Percentiles rank a stretch among this genome's conserved stretches.
Conservation (phyloP, 35 echinoderm and acorn worm species). For the Anneissia japonica region DNA sequence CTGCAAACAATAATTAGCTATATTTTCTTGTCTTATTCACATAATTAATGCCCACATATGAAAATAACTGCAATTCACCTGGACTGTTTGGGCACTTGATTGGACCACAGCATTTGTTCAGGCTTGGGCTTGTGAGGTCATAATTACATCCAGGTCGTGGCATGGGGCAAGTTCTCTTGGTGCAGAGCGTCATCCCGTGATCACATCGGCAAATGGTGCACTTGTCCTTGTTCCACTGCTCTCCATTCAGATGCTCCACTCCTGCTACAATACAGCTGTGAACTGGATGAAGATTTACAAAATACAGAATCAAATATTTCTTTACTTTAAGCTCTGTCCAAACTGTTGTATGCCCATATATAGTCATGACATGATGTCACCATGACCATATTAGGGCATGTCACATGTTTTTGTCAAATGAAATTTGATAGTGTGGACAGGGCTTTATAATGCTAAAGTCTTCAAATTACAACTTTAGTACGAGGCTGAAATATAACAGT, state of each 20-base stretch:
- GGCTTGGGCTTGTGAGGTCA: neutral
- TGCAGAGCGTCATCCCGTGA: neutral
- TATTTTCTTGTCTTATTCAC: too few relatives aligned
- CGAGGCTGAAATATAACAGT: too few relatives aligned
- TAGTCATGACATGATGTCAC: too few relatives aligned
- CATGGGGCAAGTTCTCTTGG: neutral
- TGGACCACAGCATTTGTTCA: neutral
- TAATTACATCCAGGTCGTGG: conserved; percentile 17
- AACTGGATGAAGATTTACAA: conserved; percentile 9
- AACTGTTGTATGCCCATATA: too few relatives aligned
- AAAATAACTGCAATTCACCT: neutral
- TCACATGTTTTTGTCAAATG: too few relatives aligned
- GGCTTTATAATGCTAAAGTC: too few relatives aligned
- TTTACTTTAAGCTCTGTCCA: too few relatives aligned
- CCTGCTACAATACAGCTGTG: conserved; percentile 31
- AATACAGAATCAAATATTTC: neutral
- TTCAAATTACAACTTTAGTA: too few relatives aligned
- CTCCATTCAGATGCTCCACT: conserved; percentile 19
- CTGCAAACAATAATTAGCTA: too few relatives aligned
- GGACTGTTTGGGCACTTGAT: conserved; percentile 2
- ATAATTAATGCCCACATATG: too few relatives aligned
- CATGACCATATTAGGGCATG: too few relatives aligned
- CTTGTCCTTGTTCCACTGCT: conserved; percentile 4
- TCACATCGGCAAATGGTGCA: conserved; percentile 17
- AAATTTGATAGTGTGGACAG: too few relatives aligned